Evolutionary conservation across 2,888 invertebrate genomes (phyloP).

Genomic region (Rhagonycha lutea): DNA sequence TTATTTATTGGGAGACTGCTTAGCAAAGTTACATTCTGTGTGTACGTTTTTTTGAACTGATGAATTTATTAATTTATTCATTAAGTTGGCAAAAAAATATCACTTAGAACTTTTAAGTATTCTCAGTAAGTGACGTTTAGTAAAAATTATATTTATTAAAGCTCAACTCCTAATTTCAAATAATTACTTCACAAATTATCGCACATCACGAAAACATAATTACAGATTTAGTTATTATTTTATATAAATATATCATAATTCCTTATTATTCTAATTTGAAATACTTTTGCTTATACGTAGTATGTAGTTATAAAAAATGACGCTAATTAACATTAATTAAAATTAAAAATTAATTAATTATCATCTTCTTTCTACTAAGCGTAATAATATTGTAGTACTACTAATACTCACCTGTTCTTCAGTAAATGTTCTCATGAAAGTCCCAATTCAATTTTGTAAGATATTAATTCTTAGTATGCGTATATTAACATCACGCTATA

Average conservation of each 20-base stretch:
- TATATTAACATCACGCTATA: background rate
- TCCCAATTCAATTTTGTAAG: background rate
- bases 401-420: background rate
- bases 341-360: background rate
- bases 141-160: background rate
- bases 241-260: background rate
- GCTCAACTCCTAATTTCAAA: background rate
- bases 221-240: background rate
- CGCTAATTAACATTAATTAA: background rate
- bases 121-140: background rate
- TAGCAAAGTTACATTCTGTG: background rate
- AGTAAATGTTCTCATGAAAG: background rate
- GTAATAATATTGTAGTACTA: background rate
- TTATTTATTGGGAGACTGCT: background rate
- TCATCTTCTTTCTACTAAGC: background rate
- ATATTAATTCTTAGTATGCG: background rate
- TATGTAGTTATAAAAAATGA: background rate
- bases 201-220: background rate
- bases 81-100: background rate
- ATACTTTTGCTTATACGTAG: background rate
- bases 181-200: background rate
- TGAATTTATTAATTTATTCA: background rate
- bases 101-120: background rate
- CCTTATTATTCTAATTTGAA: background rate
- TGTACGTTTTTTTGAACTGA: background rate